Evolutionary conservation across 2,113 vertebrate genomes (phyloP).

Genomic region (Gracilinanus agilis): DNA sequence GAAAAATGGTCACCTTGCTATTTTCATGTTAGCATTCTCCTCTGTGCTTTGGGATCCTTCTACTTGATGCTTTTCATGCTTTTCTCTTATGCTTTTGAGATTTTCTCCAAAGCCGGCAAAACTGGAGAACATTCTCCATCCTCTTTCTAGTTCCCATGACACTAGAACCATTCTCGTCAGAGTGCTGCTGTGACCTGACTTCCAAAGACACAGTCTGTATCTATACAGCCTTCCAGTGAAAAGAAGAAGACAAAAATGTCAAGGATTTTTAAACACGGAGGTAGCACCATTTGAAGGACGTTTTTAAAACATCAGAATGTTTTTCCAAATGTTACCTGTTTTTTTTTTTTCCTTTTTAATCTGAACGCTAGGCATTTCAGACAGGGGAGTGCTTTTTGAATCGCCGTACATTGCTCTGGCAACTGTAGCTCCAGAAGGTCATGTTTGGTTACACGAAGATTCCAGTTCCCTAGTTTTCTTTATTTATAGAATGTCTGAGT

Average conservation of each 20-base stretch:
- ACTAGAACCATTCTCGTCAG: not conserved
- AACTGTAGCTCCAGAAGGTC: constrained; percentile 26
- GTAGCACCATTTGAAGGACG: constrained; percentile 1
- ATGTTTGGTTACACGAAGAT: constrained; percentile 25
- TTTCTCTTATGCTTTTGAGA: constrained; percentile 44
- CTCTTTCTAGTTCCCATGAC: constrained; percentile 41
- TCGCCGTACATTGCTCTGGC: not conserved
- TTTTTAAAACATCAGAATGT: not conserved
- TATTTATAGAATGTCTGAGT: constrained; percentile 19
- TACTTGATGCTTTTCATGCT: constrained; percentile 41
- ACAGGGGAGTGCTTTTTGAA: constrained; percentile 20
- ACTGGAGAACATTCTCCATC: constrained; percentile 45
- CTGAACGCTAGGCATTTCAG: constrained; percentile 26
- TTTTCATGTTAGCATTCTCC: not conserved
- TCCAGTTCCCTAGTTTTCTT: constrained; percentile 62
- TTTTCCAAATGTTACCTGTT: not conserved
- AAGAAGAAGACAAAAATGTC: not conserved
- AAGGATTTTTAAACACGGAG: not conserved
- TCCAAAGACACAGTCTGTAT: constrained; percentile 17
- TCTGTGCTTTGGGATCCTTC: constrained; percentile 32
- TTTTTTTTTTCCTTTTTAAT: constrained; percentile 8
- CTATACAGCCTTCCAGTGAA: not conserved
- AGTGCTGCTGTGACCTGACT: constrained; percentile 54
- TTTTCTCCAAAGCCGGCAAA: constrained; percentile 41
- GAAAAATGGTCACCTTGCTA: constrained; percentile 39